Evolutionary conservation across 1,140 invertebrate species (phyloP).

Genomic region (Philotrypesis tridentata): DNA sequence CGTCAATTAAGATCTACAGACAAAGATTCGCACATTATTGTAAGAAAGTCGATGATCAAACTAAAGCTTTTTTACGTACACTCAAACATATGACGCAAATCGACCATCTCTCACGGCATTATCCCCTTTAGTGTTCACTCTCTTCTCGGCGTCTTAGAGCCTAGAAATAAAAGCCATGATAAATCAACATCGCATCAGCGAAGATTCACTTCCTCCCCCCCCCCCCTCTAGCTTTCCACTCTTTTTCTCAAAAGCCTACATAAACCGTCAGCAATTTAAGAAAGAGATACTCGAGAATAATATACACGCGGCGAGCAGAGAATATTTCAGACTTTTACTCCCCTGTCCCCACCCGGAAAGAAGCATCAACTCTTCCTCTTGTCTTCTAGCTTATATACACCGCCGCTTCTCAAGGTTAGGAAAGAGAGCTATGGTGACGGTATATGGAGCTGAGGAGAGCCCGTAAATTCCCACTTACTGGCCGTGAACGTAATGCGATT

Average conservation of each 20-base stretch:
- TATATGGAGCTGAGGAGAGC: background rate
- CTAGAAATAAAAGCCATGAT: conserved; percentile 24
- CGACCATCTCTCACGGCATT: conserved; percentile 33
- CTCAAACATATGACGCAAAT: conserved; percentile 8
- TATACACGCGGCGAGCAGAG: background rate
- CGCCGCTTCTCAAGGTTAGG: background rate
- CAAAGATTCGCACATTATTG: background rate
- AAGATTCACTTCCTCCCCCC: background rate
- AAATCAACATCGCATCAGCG: conserved; percentile 31
- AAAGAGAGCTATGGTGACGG: background rate
- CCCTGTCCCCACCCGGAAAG: no score
- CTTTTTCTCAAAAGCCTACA: background rate
- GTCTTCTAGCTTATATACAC: background rate
- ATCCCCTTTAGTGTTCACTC: background rate
- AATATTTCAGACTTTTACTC: conserved; percentile 29
- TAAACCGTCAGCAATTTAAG: background rate
- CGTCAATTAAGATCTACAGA: no score
- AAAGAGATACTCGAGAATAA: background rate
- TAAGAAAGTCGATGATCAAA: background rate
- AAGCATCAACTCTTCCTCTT: background rate
- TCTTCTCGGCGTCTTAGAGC: background rate
- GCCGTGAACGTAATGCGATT: conserved; percentile 48
- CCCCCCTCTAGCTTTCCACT: no score
- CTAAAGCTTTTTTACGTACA: background rate
- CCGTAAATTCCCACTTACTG: conserved; percentile 46